Percentiles rank a stretch among this genome's conserved stretches.
Evolutionary conservation across 2,797 vertebrate species (phyloP).

Genomic region (Ctenopoma multispine): DNA sequence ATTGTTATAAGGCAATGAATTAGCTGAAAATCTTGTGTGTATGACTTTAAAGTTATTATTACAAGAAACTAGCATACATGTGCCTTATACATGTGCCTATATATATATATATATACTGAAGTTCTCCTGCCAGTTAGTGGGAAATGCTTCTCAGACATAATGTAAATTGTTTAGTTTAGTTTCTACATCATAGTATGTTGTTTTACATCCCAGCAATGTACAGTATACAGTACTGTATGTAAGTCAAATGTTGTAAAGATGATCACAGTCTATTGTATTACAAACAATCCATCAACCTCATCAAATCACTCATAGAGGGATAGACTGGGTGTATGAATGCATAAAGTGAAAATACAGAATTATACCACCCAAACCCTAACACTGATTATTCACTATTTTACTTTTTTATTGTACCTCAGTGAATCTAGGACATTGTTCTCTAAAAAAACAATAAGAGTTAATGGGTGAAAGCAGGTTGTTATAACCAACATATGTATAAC

Average conservation of each 20-base stretch:
- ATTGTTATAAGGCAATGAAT: neutral
- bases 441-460: no score
- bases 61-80: neutral
- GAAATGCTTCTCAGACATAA: no score
- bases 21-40: no score
- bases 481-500: no score
- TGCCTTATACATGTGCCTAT: conserved; percentile 27
- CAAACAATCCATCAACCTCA: neutral
- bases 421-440: neutral
- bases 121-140: neutral
- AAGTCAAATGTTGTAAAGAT: neutral
- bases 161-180: neutral
- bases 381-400: neutral
- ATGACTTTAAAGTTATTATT: neutral
- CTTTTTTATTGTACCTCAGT: neutral
- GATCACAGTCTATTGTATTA: neutral
- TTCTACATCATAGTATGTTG: neutral
- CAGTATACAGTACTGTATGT: no score
- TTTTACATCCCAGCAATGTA: neutral
- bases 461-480: no score
- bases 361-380: neutral
- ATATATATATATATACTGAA: neutral
- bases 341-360: neutral
- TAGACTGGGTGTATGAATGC: neutral
- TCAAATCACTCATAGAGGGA: neutral